Percentiles rank a stretch among this genome's conserved stretches.
These are phyloP conservation scores for Caenorhabditis sp. DNA, from an alignment of 2,888 invertebrate genomes.

Conservation along the genomic window DNA sequence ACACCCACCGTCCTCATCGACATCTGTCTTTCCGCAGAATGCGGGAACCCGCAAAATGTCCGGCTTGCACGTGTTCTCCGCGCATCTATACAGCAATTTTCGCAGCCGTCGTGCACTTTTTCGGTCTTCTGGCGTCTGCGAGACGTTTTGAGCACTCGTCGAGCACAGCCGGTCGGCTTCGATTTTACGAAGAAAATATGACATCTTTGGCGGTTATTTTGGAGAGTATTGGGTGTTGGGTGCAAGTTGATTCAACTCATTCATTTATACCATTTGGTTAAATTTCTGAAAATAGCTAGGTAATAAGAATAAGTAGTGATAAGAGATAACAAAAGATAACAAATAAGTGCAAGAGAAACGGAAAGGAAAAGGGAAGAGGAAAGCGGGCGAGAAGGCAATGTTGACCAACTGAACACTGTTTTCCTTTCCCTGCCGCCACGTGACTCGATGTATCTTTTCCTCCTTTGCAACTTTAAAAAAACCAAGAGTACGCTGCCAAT, in stretches of 20 bases:
- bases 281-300: constrained; percentile 5
- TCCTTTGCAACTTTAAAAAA: too few relatives aligned
- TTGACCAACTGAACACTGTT: constrained; percentile 29
- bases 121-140: constrained; percentile 24
- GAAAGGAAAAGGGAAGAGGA: constrained; percentile 5
- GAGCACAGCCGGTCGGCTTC: constrained; percentile 43
- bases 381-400: constrained; percentile 10
- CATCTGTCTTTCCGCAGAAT: constrained; percentile 10
- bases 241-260: constrained; percentile 11
- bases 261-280: constrained; percentile 34
- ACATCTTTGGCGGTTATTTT: constrained; percentile 45
- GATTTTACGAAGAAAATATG: constrained; percentile 63
- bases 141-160: constrained; percentile 12
- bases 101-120: constrained; percentile 46
- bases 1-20: constrained; percentile 8
- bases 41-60: constrained; percentile 54
- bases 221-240: not conserved
- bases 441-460: constrained; percentile 2
- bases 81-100: constrained; percentile 55
- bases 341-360: constrained; percentile 5
- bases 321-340: not conserved
- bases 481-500: too few relatives aligned
- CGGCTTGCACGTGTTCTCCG: constrained; percentile 51
- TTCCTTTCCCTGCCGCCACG: constrained; percentile 20
- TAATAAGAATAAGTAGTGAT: constrained; percentile 1